Percentiles rank a stretch among this genome's conserved stretches.
Conservation (phyloP, 1,140 invertebrate genomes). For the Bombus terrestris region DNA sequence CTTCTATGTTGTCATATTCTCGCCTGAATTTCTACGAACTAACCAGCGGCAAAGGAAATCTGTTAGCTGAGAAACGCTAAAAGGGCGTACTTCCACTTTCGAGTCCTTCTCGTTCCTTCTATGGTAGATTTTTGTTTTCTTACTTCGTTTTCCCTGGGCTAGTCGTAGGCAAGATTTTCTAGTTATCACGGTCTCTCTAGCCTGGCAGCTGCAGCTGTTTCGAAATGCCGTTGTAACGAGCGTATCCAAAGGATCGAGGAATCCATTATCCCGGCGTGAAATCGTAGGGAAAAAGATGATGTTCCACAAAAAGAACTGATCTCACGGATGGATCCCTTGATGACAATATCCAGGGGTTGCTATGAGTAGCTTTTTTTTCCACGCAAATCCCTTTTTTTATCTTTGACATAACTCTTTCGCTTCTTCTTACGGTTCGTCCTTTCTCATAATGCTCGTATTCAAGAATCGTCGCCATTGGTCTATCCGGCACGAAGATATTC, state of each 20-base stretch:
- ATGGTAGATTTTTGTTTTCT: constrained; percentile 6
- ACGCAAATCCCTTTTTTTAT: constrained; percentile 39
- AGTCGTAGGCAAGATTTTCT: constrained; percentile 2
- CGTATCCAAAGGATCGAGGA: constrained; percentile 80
- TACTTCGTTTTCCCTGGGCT: background rate
- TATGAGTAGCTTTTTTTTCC: constrained; percentile 51
- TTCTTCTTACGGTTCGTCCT: constrained; percentile 11
- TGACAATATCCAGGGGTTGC: constrained; percentile 80
- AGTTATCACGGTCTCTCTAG: constrained; percentile 47
- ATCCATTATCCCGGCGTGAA: constrained; percentile 79
- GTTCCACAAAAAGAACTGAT: constrained; percentile 75
- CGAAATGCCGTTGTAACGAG: constrained; percentile 80
- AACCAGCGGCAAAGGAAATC: background rate
- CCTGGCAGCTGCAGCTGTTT: constrained; percentile 79
- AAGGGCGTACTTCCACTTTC: background rate
- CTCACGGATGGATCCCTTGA: constrained; percentile 77
- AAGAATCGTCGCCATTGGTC: constrained; percentile 13
- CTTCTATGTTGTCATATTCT: background rate
- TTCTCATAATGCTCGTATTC: background rate
- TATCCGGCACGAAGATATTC: background rate
- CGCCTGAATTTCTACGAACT: no score
- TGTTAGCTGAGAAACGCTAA: background rate
- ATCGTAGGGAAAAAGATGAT: constrained; percentile 77
- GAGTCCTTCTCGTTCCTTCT: background rate
- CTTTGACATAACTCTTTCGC: constrained; percentile 7